Conservation (phyloP, 2,113 vertebrate species). For the Rhodinocichla rosea region DNA sequence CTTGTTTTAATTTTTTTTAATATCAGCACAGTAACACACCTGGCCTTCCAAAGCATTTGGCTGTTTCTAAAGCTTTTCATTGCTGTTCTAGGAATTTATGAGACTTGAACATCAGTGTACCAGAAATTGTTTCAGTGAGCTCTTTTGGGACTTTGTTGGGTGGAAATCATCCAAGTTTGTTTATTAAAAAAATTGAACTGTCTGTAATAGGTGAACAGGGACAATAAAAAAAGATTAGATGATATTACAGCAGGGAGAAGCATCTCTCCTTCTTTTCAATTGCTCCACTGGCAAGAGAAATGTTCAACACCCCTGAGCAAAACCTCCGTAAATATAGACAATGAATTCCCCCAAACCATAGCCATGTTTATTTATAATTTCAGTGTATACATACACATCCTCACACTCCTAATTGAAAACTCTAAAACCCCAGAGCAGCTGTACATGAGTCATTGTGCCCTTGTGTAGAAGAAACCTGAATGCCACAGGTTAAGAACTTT, state of each 20-base stretch:
- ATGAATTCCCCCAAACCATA: not conserved
- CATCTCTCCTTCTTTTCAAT: not conserved
- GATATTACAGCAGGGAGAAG: not conserved
- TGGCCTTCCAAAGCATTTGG: not conserved
- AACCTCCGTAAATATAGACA: not conserved
- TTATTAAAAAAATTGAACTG: not conserved
- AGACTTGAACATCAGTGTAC: not conserved
- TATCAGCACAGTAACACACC: not conserved
- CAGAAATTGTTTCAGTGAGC: not conserved
- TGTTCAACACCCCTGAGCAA: not conserved
- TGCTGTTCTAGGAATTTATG: not conserved
- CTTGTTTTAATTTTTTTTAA: not conserved
- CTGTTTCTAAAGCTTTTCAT: not conserved
- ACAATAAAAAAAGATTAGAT: not conserved
- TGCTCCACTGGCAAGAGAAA: not conserved
- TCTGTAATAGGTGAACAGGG: not conserved
- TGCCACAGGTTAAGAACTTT: not conserved
- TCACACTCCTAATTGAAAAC: not conserved
- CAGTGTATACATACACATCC: not conserved
- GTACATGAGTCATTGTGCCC: accelerated
- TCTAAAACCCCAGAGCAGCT: not conserved
- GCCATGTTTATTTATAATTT: not conserved
- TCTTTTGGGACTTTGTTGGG: not conserved
- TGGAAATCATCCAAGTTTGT: conserved; percentile 2
- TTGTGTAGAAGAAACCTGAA: not conserved